phyloP scores from a whole-genome alignment of 2,113 vertebrate genomes.

The Neotoma lepida region DNA sequence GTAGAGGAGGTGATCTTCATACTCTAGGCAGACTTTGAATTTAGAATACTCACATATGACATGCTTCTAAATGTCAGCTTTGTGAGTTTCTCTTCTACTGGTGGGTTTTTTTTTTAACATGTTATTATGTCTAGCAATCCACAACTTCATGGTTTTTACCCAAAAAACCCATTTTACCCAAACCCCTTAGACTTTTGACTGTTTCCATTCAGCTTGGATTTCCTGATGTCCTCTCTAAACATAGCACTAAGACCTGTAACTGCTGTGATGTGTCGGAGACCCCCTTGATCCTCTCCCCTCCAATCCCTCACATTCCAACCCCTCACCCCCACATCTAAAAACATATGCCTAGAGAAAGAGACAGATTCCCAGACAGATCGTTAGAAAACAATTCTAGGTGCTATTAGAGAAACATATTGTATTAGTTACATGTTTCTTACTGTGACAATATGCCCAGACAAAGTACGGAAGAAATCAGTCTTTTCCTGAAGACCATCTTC shows the following conservation, averaged over 20 bases:
- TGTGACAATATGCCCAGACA: background rate
- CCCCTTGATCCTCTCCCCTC: background rate
- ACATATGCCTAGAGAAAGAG: background rate
- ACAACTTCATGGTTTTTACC: background rate
- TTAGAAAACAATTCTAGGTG: background rate
- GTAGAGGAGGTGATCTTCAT: background rate
- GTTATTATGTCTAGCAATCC: no score
- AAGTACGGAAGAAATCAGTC: background rate
- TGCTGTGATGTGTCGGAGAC: background rate
- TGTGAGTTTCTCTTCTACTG: background rate
- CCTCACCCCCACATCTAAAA: background rate
- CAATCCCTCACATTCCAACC: background rate
- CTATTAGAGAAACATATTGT: background rate
- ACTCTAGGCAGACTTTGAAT: background rate
- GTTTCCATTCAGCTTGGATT: background rate
- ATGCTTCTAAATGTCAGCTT: background rate
- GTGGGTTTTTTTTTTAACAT: background rate
- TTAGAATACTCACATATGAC: background rate
- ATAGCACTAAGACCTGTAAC: background rate
- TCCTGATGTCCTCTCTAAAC: background rate
- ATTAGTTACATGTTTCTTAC: background rate
- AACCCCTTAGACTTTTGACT: background rate
- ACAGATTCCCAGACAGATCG: background rate
- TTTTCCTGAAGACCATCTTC: background rate
- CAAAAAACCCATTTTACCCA: background rate